These are phyloP conservation scores for Marmota flaviventris DNA, from an alignment of 2,113 vertebrate species.

Conservation along the genomic window DNA sequence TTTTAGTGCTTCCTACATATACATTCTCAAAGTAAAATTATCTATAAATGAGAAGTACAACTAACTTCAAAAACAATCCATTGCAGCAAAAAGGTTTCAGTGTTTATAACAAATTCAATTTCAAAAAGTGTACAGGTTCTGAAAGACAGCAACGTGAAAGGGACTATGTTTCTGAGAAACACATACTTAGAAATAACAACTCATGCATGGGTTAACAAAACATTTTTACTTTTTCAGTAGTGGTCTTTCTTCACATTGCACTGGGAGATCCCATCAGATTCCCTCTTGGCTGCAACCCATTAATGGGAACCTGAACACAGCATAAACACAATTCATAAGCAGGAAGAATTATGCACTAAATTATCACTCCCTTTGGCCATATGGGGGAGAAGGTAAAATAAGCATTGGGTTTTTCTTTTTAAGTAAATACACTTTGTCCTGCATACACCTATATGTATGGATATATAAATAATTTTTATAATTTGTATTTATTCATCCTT, in stretches of 20 bases:
- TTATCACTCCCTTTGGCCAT: conserved; percentile 56
- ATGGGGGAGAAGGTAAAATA: conserved; percentile 65
- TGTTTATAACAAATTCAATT: conserved; percentile 45
- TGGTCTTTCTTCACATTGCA: conserved; percentile 60
- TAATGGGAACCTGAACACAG: conserved; percentile 49
- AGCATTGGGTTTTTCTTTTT: conserved; percentile 58
- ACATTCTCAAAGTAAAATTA: conserved; percentile 61
- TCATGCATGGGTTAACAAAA: conserved; percentile 57
- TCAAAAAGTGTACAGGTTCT: conserved; percentile 52
- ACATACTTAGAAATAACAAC: conserved; percentile 29
- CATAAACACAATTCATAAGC: conserved; percentile 70
- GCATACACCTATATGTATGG: conserved; percentile 62
- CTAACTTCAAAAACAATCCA: conserved; percentile 73
- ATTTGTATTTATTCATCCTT: conserved; percentile 70
- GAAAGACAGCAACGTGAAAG: conserved; percentile 54
- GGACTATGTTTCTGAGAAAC: conserved; percentile 49
- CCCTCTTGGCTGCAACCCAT: conserved; percentile 33
- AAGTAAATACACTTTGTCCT: conserved; percentile 74
- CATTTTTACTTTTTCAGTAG: conserved; percentile 59
- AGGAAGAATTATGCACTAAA: conserved; percentile 54
- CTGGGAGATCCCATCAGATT: conserved; percentile 57
- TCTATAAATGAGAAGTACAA: conserved; percentile 63
- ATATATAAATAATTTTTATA: conserved; percentile 73
- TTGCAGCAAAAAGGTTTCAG: not conserved
- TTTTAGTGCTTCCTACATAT: conserved; percentile 68